Percentiles rank a stretch among this genome's conserved stretches.
Conservation (phyloP, 2,113 vertebrate genomes). For the Ceyx melanurus region DNA sequence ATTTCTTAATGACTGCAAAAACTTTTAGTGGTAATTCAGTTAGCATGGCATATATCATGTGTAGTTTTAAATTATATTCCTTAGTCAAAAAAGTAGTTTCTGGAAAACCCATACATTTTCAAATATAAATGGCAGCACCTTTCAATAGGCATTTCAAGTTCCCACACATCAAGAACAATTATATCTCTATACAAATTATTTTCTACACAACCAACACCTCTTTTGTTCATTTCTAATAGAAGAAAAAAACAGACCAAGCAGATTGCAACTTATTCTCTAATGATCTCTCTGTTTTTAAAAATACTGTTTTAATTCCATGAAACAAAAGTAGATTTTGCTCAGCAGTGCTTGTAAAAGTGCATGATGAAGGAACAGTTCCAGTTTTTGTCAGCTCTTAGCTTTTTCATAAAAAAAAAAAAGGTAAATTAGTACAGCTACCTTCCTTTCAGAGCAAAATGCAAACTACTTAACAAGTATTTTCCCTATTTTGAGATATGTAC, state of each 20-base stretch:
- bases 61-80: neutral
- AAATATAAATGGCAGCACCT: neutral
- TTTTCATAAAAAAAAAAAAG: neutral
- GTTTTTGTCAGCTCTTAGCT: neutral
- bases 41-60: rapidly evolving
- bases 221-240: neutral
- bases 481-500: neutral
- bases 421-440: neutral
- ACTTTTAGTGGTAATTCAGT: neutral
- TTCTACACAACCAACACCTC: neutral
- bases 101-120: neutral
- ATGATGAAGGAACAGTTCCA: neutral
- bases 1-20: neutral
- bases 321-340: neutral
- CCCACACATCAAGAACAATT: neutral
- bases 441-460: neutral
- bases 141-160: neutral
- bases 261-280: neutral
- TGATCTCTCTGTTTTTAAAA: neutral
- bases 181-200: neutral
- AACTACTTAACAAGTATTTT: neutral
- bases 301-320: neutral
- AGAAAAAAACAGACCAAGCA: neutral
- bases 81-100: neutral
- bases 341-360: neutral